Evolutionary conservation across 2,113 vertebrate species (phyloP).

Genomic region (Delphinapterus leucas): DNA sequence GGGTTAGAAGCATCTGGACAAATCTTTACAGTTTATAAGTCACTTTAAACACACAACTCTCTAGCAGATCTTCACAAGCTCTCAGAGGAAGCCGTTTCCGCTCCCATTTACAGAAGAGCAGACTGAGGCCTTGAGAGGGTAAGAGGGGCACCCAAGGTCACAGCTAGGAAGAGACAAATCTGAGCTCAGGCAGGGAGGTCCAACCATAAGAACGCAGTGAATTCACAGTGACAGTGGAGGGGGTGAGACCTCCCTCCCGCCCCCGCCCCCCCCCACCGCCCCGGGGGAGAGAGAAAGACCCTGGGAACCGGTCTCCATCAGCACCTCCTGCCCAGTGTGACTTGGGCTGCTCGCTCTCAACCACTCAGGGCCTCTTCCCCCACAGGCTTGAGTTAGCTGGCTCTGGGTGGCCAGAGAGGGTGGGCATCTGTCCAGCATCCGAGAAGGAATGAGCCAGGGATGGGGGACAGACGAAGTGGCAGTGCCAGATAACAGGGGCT

Average conservation of each 20-base stretch:
- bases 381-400: background rate
- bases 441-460: slow-evolving; percentile 4
- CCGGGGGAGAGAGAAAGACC: background rate
- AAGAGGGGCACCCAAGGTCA: background rate
- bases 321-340: background rate
- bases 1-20: background rate
- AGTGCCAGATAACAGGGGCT: slow-evolving; percentile 51
- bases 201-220: background rate
- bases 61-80: background rate
- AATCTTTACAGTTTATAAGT: background rate
- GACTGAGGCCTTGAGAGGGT: background rate
- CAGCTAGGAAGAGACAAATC: background rate
- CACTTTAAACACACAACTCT: background rate
- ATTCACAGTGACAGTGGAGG: background rate
- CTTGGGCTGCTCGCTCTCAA: background rate
- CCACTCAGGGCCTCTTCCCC: background rate
- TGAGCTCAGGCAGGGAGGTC: background rate
- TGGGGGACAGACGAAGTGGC: slow-evolving; percentile 41
- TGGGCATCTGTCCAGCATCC: background rate
- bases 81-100: background rate
- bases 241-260: background rate
- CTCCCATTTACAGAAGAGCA: background rate
- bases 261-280: background rate
- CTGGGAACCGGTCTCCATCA: rapidly evolving
- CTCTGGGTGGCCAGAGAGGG: background rate